These are phyloP conservation scores for Clarias laeviceps DNA, from an alignment of 2,797 vertebrate genomes.

Conservation along the genomic window DNA sequence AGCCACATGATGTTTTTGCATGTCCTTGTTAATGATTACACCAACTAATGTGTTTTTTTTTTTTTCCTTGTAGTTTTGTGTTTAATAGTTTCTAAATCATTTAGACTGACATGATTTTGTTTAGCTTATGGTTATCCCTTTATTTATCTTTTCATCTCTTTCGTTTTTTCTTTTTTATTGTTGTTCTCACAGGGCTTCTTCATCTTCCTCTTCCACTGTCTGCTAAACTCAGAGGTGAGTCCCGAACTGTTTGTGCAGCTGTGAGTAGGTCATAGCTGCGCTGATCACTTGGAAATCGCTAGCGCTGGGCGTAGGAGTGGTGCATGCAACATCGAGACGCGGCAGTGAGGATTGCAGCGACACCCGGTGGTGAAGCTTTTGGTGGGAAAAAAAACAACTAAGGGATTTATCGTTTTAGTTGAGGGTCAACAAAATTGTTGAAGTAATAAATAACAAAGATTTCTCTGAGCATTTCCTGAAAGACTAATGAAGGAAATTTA, in stretches of 20 bases:
- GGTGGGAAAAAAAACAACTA: too few species aligned
- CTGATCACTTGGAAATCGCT: slow-evolving; percentile 18
- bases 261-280: slow-evolving; percentile 36
- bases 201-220: slow-evolving; percentile 97
- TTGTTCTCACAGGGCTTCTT: slow-evolving; percentile 85
- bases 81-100: slow-evolving; percentile 19
- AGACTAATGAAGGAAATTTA: not conserved
- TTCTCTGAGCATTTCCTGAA: not conserved
- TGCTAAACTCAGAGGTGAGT: slow-evolving; percentile 96
- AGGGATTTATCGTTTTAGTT: not conserved
- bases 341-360: not conserved
- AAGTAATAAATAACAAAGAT: not conserved
- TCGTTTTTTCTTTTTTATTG: slow-evolving; percentile 30
- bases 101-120: not conserved
- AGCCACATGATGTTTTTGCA: not conserved
- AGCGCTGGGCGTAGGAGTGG: not conserved
- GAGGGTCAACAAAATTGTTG: not conserved
- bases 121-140: slow-evolving; percentile 1
- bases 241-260: slow-evolving; percentile 46
- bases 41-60: slow-evolving; percentile 13
- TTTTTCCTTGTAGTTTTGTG: not conserved
- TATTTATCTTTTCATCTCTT: slow-evolving; percentile 7
- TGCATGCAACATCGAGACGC: not conserved
- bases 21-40: slow-evolving; percentile 13
- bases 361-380: slow-evolving; percentile 30